Evolutionary conservation across 2,113 vertebrate species (phyloP).

Genomic region (Stomatorhinus ivindoensis): DNA sequence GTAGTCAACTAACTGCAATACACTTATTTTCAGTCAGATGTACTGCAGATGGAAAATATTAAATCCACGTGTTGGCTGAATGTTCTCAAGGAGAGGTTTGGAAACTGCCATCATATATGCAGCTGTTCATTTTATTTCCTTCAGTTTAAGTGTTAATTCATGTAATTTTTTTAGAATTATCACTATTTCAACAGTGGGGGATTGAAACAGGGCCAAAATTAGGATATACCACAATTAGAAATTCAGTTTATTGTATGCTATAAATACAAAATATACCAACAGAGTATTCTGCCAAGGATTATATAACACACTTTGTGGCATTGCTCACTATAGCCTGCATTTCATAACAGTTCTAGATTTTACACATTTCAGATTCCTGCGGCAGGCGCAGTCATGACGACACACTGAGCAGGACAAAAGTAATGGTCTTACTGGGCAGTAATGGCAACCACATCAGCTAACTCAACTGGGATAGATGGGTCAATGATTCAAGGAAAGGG

Average conservation of each 20-base stretch:
- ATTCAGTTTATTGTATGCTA: neutral
- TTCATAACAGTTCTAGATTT: constrained; percentile 3
- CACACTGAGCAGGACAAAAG: neutral
- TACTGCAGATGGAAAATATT: neutral
- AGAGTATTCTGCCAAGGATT: neutral
- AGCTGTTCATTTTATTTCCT: neutral
- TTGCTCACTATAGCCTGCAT: neutral
- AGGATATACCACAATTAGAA: constrained; percentile 23
- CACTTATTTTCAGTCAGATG: neutral
- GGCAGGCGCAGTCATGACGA: neutral
- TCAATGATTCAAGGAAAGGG: neutral
- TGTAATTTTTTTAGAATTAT: neutral
- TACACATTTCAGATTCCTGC: neutral
- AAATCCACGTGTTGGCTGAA: neutral
- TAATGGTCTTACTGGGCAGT: neutral
- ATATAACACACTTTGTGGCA: constrained; percentile 1
- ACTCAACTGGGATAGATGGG: neutral
- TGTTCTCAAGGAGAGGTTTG: neutral
- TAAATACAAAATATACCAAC: neutral
- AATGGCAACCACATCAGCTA: neutral
- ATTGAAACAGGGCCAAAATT: neutral
- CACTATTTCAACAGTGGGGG: neutral
- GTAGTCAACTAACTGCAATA: neutral
- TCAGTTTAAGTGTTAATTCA: neutral
- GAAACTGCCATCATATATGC: neutral